phyloP scores from a whole-genome alignment of 2,113 vertebrate genomes.

The Cebidichthys violaceus region DNA sequence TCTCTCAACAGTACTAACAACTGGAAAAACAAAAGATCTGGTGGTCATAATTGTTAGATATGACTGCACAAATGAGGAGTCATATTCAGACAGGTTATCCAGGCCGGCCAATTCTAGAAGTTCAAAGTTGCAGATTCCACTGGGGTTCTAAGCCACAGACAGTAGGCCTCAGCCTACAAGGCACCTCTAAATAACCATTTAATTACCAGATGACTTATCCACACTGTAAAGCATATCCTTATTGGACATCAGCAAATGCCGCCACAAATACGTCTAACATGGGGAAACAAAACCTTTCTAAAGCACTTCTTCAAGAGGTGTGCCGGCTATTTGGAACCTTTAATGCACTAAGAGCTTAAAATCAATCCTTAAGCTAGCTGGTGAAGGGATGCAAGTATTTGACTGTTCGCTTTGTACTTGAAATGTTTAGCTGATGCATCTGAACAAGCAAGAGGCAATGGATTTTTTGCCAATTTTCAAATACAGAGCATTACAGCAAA shows the following conservation, averaged over 20 bases:
- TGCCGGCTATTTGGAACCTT: neutral
- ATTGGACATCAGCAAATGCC: neutral
- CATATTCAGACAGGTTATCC: conserved; percentile 8
- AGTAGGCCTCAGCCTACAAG: conserved; percentile 8
- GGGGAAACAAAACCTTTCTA: conserved; percentile 15
- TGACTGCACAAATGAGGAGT: neutral
- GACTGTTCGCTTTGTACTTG: conserved; percentile 8
- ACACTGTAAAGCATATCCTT: conserved; percentile 6
- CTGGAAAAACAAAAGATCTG: neutral
- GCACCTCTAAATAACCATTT: conserved; percentile 39
- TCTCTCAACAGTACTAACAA: neutral
- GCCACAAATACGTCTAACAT: neutral
- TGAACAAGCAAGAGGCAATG: conserved; percentile 19
- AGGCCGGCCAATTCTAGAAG: neutral
- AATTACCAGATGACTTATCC: conserved; percentile 37
- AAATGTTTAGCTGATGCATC: conserved; percentile 15
- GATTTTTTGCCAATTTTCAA: neutral
- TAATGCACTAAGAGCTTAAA: conserved; percentile 22
- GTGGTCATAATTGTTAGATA: neutral
- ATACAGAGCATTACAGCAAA: neutral
- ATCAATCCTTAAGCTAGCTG: conserved; percentile 26
- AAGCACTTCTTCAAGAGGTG: conserved; percentile 7
- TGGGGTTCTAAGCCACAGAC: neutral
- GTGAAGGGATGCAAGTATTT: neutral
- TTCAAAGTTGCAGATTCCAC: conserved; percentile 7